Conservation (phyloP, 2,797 vertebrate species). For the Sus cebifrons region DNA sequence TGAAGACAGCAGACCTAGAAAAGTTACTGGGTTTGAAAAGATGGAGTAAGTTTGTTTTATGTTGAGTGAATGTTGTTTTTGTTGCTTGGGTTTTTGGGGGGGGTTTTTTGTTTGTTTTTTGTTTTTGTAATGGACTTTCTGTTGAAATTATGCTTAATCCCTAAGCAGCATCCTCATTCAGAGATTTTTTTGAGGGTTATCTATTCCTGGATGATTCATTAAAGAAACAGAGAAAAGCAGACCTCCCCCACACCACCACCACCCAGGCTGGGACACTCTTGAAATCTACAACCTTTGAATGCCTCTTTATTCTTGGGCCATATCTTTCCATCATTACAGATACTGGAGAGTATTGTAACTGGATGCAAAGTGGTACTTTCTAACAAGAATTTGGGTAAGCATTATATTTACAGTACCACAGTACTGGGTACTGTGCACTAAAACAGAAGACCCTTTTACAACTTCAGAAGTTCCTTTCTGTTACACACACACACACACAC, state of each 20-base stretch:
- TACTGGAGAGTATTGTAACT: constrained; percentile 28
- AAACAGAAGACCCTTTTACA: constrained; percentile 78
- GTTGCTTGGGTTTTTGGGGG: too few relatives aligned
- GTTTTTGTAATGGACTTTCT: background rate
- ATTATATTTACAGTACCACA: constrained; percentile 36
- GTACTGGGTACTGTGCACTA: background rate
- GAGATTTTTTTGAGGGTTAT: background rate
- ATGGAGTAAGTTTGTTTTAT: background rate
- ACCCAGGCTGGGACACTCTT: background rate
- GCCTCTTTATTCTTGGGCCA: constrained; percentile 12
- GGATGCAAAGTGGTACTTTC: constrained; percentile 28
- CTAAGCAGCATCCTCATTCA: background rate
- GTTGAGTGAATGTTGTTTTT: background rate
- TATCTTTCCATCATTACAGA: constrained; percentile 61
- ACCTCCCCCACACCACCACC: background rate
- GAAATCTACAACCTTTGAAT: constrained; percentile 60
- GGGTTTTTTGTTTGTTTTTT: background rate
- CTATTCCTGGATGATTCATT: background rate
- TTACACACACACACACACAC: background rate
- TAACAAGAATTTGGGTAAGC: constrained; percentile 62
- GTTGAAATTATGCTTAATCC: background rate
- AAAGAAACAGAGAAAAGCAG: background rate
- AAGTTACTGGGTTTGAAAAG: background rate
- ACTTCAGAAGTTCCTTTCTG: constrained; percentile 64
- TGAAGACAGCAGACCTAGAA: background rate